These are phyloP conservation scores for Amazona vittata DNA, from an alignment of 2,113 vertebrate species.

Conservation along the genomic window DNA sequence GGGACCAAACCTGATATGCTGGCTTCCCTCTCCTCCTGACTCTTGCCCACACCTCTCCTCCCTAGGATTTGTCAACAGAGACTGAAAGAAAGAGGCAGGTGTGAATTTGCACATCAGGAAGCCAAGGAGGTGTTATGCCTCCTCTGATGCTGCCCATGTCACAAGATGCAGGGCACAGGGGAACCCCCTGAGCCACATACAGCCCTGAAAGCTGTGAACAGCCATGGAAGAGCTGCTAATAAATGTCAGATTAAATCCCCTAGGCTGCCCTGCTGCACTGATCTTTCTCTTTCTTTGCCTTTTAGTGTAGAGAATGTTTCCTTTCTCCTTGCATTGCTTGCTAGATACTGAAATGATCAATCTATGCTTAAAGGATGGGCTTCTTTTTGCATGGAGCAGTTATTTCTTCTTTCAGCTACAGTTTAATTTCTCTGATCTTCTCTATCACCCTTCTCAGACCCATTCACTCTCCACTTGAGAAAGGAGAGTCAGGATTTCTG, in stretches of 20 bases:
- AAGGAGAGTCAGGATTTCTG: not conserved
- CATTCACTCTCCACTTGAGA: not conserved
- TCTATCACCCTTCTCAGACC: not conserved
- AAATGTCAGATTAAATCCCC: not conserved
- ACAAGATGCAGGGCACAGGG: not conserved
- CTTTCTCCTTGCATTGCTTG: not conserved
- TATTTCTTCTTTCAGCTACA: not conserved
- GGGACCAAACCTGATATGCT: fast-evolving
- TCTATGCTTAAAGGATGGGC: not conserved
- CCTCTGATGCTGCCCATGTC: not conserved
- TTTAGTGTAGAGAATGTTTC: not conserved
- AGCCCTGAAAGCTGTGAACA: not conserved
- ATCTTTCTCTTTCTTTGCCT: not conserved
- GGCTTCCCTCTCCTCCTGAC: not conserved
- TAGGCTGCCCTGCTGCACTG: not conserved
- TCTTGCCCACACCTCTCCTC: not conserved
- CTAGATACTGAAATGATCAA: not conserved
- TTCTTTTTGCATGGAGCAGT: not conserved
- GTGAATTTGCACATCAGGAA: not conserved
- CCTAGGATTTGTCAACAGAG: not conserved
- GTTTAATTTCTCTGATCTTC: not conserved
- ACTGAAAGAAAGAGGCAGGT: not conserved
- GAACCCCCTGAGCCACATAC: not conserved
- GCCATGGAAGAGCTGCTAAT: not conserved
- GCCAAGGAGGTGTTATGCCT: not conserved